Percentiles rank a stretch among this genome's conserved stretches.
phyloP scores from a whole-genome alignment of 1,140 invertebrate genomes.

The Gonioctena quinquepunctata region DNA sequence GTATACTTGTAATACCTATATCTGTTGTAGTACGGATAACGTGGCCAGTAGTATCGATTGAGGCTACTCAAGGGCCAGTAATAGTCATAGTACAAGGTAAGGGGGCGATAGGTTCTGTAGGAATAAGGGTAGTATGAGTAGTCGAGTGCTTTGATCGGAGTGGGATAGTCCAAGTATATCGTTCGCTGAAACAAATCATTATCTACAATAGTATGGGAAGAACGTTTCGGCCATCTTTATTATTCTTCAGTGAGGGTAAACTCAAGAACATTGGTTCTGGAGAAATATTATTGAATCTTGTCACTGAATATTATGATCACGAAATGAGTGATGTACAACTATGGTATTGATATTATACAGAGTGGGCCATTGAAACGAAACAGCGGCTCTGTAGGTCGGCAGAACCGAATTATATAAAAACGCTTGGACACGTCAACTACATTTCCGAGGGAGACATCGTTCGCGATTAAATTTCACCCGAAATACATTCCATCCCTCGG shows the following conservation, averaged over 20 bases:
- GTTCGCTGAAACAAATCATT: conserved; percentile 29
- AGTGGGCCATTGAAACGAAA: too few relatives aligned
- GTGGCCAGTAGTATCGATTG: conserved; percentile 35
- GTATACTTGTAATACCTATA: conserved; percentile 36
- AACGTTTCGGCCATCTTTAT: not conserved
- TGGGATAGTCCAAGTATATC: conserved; percentile 33
- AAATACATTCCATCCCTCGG: too few relatives aligned
- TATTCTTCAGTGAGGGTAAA: not conserved
- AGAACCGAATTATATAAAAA: too few relatives aligned
- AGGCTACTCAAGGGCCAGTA: conserved; percentile 33
- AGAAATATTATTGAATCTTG: too few relatives aligned
- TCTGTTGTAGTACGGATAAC: conserved; percentile 33
- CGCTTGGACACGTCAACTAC: too few relatives aligned
- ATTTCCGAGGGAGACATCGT: too few relatives aligned
- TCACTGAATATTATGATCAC: too few relatives aligned
- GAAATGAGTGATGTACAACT: too few relatives aligned
- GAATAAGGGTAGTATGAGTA: conserved; percentile 29
- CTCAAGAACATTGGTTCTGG: too few relatives aligned
- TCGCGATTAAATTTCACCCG: too few relatives aligned
- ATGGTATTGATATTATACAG: too few relatives aligned
- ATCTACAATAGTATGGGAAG: not conserved
- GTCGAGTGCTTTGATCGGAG: conserved; percentile 30
- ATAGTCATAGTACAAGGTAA: conserved; percentile 34
- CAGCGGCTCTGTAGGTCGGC: too few relatives aligned
- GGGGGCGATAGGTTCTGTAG: conserved; percentile 28